Evolutionary conservation across 2,888 invertebrate species (phyloP).

Genomic region (Lochmaea crataegi): DNA sequence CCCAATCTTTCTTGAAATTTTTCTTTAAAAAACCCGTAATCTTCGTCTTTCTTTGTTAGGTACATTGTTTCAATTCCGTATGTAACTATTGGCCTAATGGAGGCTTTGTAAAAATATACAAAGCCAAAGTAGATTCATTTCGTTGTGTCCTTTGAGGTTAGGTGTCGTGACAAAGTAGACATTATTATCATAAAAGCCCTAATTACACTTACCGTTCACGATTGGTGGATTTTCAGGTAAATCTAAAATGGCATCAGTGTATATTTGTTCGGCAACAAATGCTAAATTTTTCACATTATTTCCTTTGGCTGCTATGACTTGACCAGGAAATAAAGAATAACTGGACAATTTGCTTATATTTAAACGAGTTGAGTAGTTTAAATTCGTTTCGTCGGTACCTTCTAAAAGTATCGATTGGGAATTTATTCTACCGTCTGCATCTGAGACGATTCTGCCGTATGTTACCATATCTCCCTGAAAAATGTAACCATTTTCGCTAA

Average conservation of each 20-base stretch:
- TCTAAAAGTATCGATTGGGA: slow-evolving; percentile 77
- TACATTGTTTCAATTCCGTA: too few species aligned
- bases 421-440: slow-evolving; percentile 79
- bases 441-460: slow-evolving; percentile 82
- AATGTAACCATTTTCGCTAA: neutral
- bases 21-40: too few species aligned
- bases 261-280: slow-evolving; percentile 76
- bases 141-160: too few species aligned
- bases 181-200: too few species aligned
- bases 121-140: too few species aligned
- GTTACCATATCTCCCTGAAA: slow-evolving; percentile 51
- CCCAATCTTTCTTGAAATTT: too few species aligned
- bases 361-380: slow-evolving; percentile 60
- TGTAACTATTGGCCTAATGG: too few species aligned
- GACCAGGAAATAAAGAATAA: slow-evolving; percentile 83
- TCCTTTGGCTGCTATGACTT: slow-evolving; percentile 81
- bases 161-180: too few species aligned
- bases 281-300: slow-evolving; percentile 77
- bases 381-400: slow-evolving; percentile 70
- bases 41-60: too few species aligned
- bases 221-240: slow-evolving; percentile 64
- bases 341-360: slow-evolving; percentile 68
- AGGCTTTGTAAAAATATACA: too few species aligned
- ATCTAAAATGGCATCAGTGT: slow-evolving; percentile 68
- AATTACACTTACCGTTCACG: slow-evolving; percentile 58